Conservation (phyloP, 2,797 vertebrate species). For the Galago senegalensis region DNA sequence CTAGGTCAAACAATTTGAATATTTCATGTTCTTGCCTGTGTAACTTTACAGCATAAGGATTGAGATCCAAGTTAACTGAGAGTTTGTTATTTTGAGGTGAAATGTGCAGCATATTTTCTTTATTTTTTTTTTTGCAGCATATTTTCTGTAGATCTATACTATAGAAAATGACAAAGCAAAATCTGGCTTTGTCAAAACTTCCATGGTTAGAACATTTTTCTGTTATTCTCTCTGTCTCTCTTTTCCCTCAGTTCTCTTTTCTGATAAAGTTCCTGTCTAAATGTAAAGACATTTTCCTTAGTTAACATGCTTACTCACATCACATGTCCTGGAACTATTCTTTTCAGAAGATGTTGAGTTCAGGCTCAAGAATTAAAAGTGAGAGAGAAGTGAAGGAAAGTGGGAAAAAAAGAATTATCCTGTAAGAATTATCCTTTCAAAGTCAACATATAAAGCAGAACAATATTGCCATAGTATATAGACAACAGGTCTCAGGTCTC, state of each 20-base stretch:
- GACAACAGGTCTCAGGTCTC: not conserved
- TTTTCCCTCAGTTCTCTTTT: not conserved
- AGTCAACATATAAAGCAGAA: not conserved
- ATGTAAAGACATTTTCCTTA: not conserved
- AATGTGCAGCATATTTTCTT: not conserved
- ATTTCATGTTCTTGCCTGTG: not conserved
- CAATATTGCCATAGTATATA: not conserved
- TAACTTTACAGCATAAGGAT: not conserved
- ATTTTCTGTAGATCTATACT: not conserved
- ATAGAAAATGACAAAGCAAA: not conserved
- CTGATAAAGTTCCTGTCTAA: not conserved
- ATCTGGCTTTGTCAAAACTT: not conserved
- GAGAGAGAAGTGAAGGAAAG: not conserved
- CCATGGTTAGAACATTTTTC: not conserved
- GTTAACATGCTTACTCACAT: not conserved
- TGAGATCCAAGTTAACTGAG: not conserved
- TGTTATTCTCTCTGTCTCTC: not conserved
- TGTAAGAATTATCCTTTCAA: conserved; percentile 10
- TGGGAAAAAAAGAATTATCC: not conserved
- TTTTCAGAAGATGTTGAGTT: not conserved
- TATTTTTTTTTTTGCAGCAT: too few species aligned
- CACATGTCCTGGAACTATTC: not conserved
- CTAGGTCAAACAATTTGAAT: conserved; percentile 58
- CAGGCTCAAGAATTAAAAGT: not conserved
- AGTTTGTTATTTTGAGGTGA: not conserved